Base-by-base conservation (phyloP, 2,797 vertebrate species). In the Bucorvus abyssinicus region DNA sequence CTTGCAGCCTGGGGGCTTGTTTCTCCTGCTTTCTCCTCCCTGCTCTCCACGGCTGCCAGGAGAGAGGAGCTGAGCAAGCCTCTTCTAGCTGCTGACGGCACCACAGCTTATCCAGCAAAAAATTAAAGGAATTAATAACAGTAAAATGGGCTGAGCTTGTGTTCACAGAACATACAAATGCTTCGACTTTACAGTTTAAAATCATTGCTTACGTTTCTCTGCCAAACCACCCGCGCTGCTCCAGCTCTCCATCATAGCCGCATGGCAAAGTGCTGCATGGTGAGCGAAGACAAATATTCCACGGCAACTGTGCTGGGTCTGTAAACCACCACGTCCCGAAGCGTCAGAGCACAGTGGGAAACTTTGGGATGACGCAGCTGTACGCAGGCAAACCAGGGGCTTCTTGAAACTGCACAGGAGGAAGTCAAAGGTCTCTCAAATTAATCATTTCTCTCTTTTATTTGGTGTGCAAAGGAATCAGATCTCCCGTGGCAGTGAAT, bases 251-350 rank as follows among this genome's bases (percentile, higher is more conserved):
- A 6, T 15, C 52, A 1, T 2, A 13, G 22, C n/a, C 1, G 49
- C 53, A 5, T 12, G 38, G 38, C 38, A 40, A 40, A 40, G 38
- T 40, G 38, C 38, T 40, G 38, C 38, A 40, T 6, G 4, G 64
- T 1, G 47, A 27, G 65, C 12, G 34, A 52, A 57, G 53, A 55
- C 32, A 55, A 27, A 47, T 15, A 21, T 2, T 26, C 9, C 0
- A 6, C 57, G 32, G 67, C 23, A 7, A 23, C 19, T 2, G 4
- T 3, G 52, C 34, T 0, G 7, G 30, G 32, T 26, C 22, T 44
- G 34, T 14, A 44, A 49, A 44, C 34, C 70, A 2, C 15, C 22
- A 0, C 3, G 1, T 3, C 76, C 45, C 45, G 45, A 21, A 47
- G 45, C 20, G 45, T 21, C 20, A 21, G 42, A 32, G 50, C 3